Evolutionary conservation across 1,140 invertebrate species (phyloP).

Genomic region (Bilobella aurantiaca): DNA sequence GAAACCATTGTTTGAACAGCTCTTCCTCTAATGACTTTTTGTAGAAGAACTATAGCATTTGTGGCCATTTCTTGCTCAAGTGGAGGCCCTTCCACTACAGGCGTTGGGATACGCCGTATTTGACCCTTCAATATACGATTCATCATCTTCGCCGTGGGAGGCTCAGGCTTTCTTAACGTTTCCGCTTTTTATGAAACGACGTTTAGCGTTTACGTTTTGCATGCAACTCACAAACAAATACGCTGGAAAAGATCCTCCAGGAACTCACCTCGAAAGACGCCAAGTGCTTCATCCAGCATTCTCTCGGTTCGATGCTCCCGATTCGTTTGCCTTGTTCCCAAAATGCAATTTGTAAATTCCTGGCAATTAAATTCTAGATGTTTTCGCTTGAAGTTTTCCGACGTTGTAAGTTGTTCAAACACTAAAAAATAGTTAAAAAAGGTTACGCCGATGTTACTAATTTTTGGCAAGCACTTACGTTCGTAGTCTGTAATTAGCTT

Average conservation of each 20-base stretch:
- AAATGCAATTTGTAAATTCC: constrained; percentile 3
- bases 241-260: not conserved
- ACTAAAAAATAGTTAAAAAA: not conserved
- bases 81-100: constrained; percentile 46
- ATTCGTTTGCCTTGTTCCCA: constrained; percentile 10
- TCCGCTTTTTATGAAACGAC: not conserved
- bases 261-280: constrained; percentile 19
- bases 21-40: constrained; percentile 54
- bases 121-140: constrained; percentile 6
- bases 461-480: constrained; percentile 20
- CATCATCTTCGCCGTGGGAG: not conserved
- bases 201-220: not conserved
- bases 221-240: not conserved
- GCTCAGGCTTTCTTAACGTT: not conserved
- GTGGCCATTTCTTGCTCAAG: constrained; percentile 48
- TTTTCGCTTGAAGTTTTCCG: constrained; percentile 10
- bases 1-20: constrained; percentile 60
- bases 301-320: constrained; percentile 14
- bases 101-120: constrained; percentile 39
- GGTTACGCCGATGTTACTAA: not conserved
- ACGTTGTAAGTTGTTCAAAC: constrained; percentile 9
- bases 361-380: constrained; percentile 23
- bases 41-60: constrained; percentile 50
- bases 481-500: constrained; percentile 20
- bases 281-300: constrained; percentile 22